Evolutionary conservation across 2,113 vertebrate genomes (phyloP), one percentile per base, ranked within the genome.

Genomic region (Prunella fulvescens): DNA sequence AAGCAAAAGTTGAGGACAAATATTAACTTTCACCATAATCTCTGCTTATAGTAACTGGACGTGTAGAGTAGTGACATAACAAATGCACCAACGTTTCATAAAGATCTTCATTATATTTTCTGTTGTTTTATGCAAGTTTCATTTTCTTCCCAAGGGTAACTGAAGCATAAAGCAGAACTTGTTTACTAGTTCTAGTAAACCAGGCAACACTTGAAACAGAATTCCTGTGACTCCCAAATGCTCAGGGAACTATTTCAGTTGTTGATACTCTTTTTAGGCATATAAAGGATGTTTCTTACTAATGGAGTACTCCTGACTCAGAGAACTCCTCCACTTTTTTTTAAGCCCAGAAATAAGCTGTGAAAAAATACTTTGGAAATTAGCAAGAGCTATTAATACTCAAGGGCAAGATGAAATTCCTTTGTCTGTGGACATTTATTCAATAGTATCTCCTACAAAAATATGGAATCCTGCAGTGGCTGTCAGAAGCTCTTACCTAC

Each of bases 341-440:
- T 64, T 44, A 64, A 64, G 22, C 9, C 17, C 14, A 39, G 45
- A 88, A 91, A 57, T 16, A 88, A 64, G 3, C 29, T 54, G 12
- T 72, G 22, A 88, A 88, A 85, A 82, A 40, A 48, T 86, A 48
- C 17, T 86, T 77, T 76, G 19, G 37, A 91, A 88, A 83, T 83
- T 70, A 88, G 23, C 8, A 65, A 57, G 23, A 65, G 19, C 40
- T 88, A 28, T 72, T 72, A 77, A 44, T 77, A 73, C 37, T 67
- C 24, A 77, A 64, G 28, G 50, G 2, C 9, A 88, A 77, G 58
- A 73, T 77, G 8, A 76, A 81, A 84, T 77, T 89, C 14, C 18
- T 89, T 62, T 81, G 64, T 17, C 44, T 80, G 12, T 83, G 44
- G 16, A 8, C 14, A 50, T 82, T 51, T 85, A 48, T 86, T 50